phyloP scores from a whole-genome alignment of 2,888 invertebrate genomes.

The Gymnoscelis rufifasciata region DNA sequence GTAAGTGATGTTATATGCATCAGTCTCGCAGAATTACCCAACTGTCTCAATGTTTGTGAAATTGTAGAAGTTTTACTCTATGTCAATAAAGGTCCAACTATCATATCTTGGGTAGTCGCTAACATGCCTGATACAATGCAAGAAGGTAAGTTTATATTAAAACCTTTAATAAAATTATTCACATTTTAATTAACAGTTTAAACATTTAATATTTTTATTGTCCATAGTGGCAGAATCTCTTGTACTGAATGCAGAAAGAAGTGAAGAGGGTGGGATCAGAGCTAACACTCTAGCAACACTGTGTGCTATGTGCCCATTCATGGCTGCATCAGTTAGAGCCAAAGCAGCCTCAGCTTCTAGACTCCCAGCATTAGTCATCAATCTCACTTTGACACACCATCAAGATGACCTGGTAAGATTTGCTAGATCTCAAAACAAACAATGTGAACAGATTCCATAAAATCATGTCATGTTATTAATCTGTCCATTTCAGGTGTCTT shows the following conservation, averaged over 20 bases:
- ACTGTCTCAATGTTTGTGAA: conserved; percentile 88
- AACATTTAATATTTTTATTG: neutral
- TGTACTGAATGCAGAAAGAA: conserved; percentile 91
- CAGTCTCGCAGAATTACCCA: conserved; percentile 94
- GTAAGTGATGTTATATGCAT: conserved; percentile 97
- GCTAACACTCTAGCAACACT: conserved; percentile 89
- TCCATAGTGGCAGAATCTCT: conserved; percentile 87
- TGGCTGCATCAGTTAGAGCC: conserved; percentile 89
- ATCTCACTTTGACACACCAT: conserved; percentile 85
- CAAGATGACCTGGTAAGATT: conserved; percentile 77
- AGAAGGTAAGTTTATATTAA: conserved; percentile 80
- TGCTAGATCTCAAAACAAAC: neutral
- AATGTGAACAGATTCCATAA: no score
- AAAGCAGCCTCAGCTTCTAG: conserved; percentile 93
- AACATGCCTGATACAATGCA: conserved; percentile 96
- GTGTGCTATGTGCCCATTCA: conserved; percentile 93
- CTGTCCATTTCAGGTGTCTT: conserved; percentile 87
- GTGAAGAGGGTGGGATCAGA: conserved; percentile 91
- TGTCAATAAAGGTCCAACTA: conserved; percentile 92
- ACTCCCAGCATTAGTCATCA: conserved; percentile 93
- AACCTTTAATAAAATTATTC: neutral
- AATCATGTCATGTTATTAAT: no score
- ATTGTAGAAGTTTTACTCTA: conserved; percentile 92
- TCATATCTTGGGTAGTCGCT: conserved; percentile 94
- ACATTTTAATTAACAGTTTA: neutral